A percentile compares a stretch with the other conserved stretches of the same genome.
phyloP scores from a whole-genome alignment of 1,140 invertebrate genomes.

The Euschistus heros region DNA sequence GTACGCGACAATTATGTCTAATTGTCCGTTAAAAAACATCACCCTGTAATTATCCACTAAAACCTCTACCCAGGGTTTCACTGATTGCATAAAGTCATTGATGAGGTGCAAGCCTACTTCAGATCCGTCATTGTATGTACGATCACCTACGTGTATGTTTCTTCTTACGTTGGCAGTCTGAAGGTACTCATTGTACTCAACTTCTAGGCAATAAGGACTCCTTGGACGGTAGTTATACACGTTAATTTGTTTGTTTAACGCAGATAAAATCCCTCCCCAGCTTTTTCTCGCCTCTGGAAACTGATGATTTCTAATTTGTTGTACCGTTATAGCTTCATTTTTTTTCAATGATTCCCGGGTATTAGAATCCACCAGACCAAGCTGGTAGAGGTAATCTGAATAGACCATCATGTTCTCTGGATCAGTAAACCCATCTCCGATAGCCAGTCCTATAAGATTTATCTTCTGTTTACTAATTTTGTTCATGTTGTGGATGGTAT shows the following conservation, averaged over 20 bases:
- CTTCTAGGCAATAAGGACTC: conserved; percentile 9
- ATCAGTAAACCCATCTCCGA: no score
- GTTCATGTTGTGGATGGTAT: conserved; percentile 42
- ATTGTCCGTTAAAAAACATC: conserved; percentile 60
- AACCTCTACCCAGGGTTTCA: conserved; percentile 58
- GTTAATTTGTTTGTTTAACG: conserved; percentile 16
- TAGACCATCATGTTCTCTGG: no score
- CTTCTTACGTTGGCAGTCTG: conserved; percentile 48
- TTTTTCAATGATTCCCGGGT: conserved; percentile 22
- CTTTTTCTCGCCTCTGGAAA: no score
- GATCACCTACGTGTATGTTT: conserved; percentile 73
- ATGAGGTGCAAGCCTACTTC: conserved; percentile 57
- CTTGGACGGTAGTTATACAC: conserved; percentile 50
- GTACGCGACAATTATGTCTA: conserved; percentile 80
- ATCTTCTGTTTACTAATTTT: conserved; percentile 48
- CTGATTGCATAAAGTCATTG: conserved; percentile 69
- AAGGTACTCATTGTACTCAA: conserved; percentile 43
- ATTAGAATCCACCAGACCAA: conserved; percentile 42
- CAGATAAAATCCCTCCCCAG: no score
- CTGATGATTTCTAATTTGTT: not conserved
- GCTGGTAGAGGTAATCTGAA: conserved; percentile 70
- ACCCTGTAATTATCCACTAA: conserved; percentile 55
- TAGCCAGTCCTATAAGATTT: conserved; percentile 56
- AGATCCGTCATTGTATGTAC: conserved; percentile 36
- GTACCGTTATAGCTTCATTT: conserved; percentile 19